Evolutionary conservation across 2,888 invertebrate species (phyloP).

Genomic region (Andrena haemorrhoa): DNA sequence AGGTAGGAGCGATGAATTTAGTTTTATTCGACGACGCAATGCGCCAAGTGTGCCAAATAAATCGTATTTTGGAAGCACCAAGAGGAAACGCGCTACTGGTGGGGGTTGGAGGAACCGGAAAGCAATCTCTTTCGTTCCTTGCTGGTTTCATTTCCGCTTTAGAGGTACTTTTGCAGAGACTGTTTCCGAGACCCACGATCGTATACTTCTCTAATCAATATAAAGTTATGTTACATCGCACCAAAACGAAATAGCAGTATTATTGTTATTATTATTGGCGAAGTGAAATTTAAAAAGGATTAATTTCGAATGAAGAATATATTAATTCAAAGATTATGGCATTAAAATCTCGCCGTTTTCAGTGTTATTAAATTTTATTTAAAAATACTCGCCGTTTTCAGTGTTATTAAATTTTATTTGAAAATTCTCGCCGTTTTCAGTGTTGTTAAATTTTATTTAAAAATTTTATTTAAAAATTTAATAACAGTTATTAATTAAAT

Average conservation of each 20-base stretch:
- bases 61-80: slow-evolving; percentile 96
- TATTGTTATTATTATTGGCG: neutral
- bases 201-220: neutral
- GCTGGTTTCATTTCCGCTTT: slow-evolving; percentile 95
- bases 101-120: slow-evolving; percentile 98
- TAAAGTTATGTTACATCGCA: neutral
- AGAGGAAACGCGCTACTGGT: slow-evolving; percentile 96
- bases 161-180: slow-evolving; percentile 85
- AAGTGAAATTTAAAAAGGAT: neutral
- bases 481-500: neutral
- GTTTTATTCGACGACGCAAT: slow-evolving; percentile 98
- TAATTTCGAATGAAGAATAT: neutral
- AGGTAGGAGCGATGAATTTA: slow-evolving; percentile 94
- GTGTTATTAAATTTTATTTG: too few species aligned
- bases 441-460: too few species aligned
- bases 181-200: neutral
- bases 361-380: too few species aligned
- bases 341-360: too few species aligned
- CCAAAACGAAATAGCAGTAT: neutral
- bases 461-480: too few species aligned
- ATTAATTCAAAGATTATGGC: too few species aligned
- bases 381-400: too few species aligned
- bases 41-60: slow-evolving; percentile 96
- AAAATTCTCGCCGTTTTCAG: too few species aligned
- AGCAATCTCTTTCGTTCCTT: slow-evolving; percentile 95